Evolutionary conservation across 2,113 vertebrate genomes (phyloP).

Genomic region (Chauna torquata): DNA sequence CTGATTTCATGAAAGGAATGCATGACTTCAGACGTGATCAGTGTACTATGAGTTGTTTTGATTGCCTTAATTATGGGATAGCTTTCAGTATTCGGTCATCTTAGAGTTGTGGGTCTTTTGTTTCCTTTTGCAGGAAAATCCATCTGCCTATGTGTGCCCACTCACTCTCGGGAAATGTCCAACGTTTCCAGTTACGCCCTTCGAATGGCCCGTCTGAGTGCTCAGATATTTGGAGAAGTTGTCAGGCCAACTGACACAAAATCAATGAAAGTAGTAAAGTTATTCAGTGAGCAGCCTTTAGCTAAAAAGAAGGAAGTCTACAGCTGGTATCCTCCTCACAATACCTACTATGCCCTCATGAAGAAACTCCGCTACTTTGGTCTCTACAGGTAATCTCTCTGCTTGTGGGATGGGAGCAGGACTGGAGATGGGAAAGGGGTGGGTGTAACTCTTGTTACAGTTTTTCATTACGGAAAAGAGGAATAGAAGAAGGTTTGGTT

Average conservation of each 20-base stretch:
- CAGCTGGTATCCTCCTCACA: constrained; percentile 94
- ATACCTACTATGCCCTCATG: constrained; percentile 87
- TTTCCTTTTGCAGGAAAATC: not conserved
- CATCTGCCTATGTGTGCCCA: accelerated
- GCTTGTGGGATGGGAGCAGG: not conserved
- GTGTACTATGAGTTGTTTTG: not conserved
- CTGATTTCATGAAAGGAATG: not conserved
- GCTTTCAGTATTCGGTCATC: not conserved
- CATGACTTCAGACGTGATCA: not conserved
- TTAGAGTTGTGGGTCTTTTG: not conserved
- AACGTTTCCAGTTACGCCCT: constrained; percentile 85
- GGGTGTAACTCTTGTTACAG: not conserved
- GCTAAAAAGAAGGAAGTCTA: constrained; percentile 87
- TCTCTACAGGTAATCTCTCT: constrained; percentile 87
- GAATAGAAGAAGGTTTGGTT: not conserved
- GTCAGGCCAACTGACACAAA: constrained; percentile 85
- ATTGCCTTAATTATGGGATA: not conserved
- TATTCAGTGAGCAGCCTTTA: constrained; percentile 89
- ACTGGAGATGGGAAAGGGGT: not conserved
- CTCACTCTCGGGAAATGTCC: constrained; percentile 76
- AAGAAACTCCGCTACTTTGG: constrained; percentile 88
- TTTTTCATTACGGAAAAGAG: not conserved
- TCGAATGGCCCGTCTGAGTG: constrained; percentile 90
- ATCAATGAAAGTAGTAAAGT: constrained; percentile 91
- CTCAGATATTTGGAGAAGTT: constrained; percentile 90